Conservation (phyloP, 2,113 vertebrate genomes). For the Gopherus evgoodei region DNA sequence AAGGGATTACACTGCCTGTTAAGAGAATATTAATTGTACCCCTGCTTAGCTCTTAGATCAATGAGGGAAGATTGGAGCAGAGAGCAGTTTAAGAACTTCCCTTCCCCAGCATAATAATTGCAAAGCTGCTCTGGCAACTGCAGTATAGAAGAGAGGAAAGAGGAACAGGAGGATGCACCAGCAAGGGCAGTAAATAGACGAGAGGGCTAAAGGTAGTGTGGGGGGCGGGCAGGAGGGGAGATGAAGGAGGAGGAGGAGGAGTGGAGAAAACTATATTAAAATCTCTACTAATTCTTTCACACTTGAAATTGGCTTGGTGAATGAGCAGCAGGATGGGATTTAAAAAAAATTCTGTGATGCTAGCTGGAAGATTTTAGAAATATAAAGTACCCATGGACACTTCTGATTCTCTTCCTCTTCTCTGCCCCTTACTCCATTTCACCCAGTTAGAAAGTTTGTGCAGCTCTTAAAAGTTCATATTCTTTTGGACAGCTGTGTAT, state of each 20-base stretch:
- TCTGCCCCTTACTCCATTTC: not conserved
- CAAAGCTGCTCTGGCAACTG: not conserved
- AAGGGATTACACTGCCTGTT: fast-evolving
- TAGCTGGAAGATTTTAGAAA: not conserved
- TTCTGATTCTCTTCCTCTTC: not conserved
- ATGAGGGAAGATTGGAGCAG: not conserved
- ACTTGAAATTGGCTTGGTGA: not conserved
- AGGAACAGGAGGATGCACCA: no score
- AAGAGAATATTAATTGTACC: not conserved
- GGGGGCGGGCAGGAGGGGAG: no score
- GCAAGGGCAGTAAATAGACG: fast-evolving
- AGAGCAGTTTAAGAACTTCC: not conserved
- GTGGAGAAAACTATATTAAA: not conserved
- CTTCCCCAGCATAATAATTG: not conserved
- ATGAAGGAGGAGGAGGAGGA: not conserved
- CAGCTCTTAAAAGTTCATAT: not conserved
- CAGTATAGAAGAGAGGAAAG: not conserved
- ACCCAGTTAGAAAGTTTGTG: not conserved
- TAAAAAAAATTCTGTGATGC: not conserved
- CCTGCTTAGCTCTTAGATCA: not conserved
- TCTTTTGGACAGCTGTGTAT: not conserved
- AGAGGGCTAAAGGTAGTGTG: not conserved
- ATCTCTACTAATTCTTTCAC: not conserved
- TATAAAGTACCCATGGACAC: not conserved
- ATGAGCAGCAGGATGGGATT: not conserved